These are phyloP conservation scores for Agonopterix alstromeriana DNA, from an alignment of 2,888 invertebrate genomes.

Conservation along the genomic window DNA sequence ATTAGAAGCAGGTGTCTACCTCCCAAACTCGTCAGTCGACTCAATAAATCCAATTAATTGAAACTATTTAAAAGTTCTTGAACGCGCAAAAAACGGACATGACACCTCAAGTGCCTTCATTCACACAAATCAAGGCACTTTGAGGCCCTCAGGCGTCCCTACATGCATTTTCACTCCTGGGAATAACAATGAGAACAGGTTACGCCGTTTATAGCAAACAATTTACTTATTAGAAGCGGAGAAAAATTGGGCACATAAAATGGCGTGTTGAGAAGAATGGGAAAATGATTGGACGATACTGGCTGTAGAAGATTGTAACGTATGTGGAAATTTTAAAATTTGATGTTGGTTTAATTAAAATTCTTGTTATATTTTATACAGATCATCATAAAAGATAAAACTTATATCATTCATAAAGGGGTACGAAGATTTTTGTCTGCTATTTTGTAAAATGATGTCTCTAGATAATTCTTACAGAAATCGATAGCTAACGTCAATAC, in stretches of 20 bases:
- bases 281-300: background rate
- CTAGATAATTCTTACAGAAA: too few species aligned
- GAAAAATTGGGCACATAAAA: constrained; percentile 42
- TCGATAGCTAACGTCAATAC: too few species aligned
- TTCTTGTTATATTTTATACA: too few species aligned
- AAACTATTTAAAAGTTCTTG: constrained; percentile 3
- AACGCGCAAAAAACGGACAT: constrained; percentile 1
- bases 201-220: constrained; percentile 55
- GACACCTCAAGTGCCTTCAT: constrained; percentile 10
- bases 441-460: too few species aligned
- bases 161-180: constrained; percentile 31
- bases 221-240: constrained; percentile 66
- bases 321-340: too few species aligned
- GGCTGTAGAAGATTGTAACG: too few species aligned
- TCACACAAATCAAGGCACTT: constrained; percentile 23
- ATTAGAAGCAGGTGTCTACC: background rate
- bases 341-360: too few species aligned
- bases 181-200: constrained; percentile 62
- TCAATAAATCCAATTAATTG: constrained; percentile 9
- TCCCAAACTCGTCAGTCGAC: background rate
- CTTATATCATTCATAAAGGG: too few species aligned
- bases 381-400: too few species aligned
- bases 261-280: constrained; percentile 20
- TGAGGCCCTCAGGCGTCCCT: constrained; percentile 19
- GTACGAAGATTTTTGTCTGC: too few species aligned